phyloP scores from a whole-genome alignment of 2,888 invertebrate genomes.

The Brachyopa scutellaris region DNA sequence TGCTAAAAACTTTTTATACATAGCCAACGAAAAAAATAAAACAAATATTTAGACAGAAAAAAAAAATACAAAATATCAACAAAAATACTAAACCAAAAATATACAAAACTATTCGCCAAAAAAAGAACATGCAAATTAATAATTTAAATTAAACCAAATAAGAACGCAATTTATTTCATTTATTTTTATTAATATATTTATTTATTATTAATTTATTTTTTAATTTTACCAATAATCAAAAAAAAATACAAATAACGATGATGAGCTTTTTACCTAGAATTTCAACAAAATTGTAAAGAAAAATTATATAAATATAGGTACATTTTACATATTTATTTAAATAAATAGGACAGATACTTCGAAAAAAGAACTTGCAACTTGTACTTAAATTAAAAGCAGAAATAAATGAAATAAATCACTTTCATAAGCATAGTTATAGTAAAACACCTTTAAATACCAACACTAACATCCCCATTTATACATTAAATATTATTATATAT shows the following conservation, averaged over 20 bases:
- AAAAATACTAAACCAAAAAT: slow-evolving; percentile 30
- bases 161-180: slow-evolving; percentile 8
- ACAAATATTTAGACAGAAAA: slow-evolving; percentile 51
- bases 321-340: background rate
- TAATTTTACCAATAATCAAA: slow-evolving; percentile 16
- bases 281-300: slow-evolving; percentile 23
- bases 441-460: slow-evolving; percentile 28
- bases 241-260: slow-evolving; percentile 46
- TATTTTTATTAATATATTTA: slow-evolving; percentile 19
- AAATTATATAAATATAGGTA: background rate
- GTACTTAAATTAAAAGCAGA: background rate
- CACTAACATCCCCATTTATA: slow-evolving; percentile 42
- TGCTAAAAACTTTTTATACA: slow-evolving; percentile 47
- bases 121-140: slow-evolving; percentile 26
- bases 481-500: slow-evolving; percentile 8
- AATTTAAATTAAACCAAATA: slow-evolving; percentile 46
- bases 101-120: slow-evolving; percentile 49
- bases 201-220: background rate
- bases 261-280: slow-evolving; percentile 64
- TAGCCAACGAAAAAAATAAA: slow-evolving; percentile 39
- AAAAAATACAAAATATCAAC: slow-evolving; percentile 18
- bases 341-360: slow-evolving; percentile 10
- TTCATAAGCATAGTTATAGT: slow-evolving; percentile 28
- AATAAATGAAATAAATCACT: slow-evolving; percentile 39
- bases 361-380: background rate